Base-by-base conservation (phyloP, 2,888 invertebrate genomes). In the Clostera curtula region DNA sequence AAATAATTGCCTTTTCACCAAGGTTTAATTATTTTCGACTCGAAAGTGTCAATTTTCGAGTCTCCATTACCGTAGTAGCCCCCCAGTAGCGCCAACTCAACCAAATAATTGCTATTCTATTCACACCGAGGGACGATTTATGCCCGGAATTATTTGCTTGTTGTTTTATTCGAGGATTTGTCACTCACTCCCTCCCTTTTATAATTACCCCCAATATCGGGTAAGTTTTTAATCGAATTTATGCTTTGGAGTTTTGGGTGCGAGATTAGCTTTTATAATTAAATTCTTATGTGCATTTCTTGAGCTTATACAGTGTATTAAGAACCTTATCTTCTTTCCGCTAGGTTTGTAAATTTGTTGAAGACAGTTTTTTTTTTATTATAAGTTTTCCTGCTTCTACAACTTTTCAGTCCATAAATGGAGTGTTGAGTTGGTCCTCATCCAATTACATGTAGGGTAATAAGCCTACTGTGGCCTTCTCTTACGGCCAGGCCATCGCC, bases 41-140 rank as follows among this genome's bases (percentile, higher is more conserved):
- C n/a, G n/a, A n/a, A n/a, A n/a, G n/a, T n/a, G n/a, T n/a, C n/a
- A n/a, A n/a, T n/a, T n/a, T 9, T 24, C 23, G 30, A 48, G 23
- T 41, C 27, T 16, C 24, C 9, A 43, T 31, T 24, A 36, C 30
- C 49, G 51, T 69, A 59, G 41, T 43, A 36, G 49, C 48, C 41
- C 22, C 27, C 25, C 38, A 51, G 40, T 40, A 68, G 71, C 47
- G 72, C 67, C 76, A 74, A 76, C 68, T 80, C 76, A 76, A 74
- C 77, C 83, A 77, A 73, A 83, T 82, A 83, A 84, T 85, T 82
- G 82, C 76, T 83, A 83, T 84, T 82, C 84, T 74, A 83, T 85
- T 85, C 84, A 80, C 80, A 79, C 79, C 62, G 68, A 65, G 74
- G 74, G 59, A 56, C 68, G 67, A 84, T 85, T 84, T 84, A 85